These are phyloP conservation scores for Bemisia tabaci DNA, from an alignment of 1,140 invertebrate genomes.

Conservation along the genomic window DNA sequence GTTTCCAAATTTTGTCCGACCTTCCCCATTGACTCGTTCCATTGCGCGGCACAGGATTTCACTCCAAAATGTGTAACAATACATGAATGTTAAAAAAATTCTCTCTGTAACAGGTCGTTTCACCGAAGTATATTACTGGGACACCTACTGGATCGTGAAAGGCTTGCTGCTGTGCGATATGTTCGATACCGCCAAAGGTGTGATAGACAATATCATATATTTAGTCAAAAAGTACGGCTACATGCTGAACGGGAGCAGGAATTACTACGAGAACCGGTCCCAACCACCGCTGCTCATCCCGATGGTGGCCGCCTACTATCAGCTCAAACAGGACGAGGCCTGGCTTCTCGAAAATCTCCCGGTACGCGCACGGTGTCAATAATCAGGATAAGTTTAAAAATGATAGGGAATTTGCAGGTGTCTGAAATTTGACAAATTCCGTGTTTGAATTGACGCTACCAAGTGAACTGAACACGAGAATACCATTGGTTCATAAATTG, in stretches of 20 bases:
- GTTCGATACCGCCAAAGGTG: conserved; percentile 52
- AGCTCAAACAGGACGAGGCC: conserved; percentile 44
- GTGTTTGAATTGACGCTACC: no score
- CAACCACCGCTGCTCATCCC: conserved; percentile 68
- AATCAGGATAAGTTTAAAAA: no score
- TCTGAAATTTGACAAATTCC: no score
- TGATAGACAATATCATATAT: conserved; percentile 58
- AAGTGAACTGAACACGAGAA: no score
- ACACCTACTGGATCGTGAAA: conserved; percentile 67
- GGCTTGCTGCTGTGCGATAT: conserved; percentile 49
- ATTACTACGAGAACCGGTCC: conserved; percentile 60
- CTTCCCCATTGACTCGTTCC: no score
- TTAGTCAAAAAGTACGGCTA: conserved; percentile 51
- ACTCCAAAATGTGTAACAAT: no score
- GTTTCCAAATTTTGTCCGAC: no score
- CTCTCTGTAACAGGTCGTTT: no score
- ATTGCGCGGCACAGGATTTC: no score
- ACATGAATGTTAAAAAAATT: no score
- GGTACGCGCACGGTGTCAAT: conserved; percentile 5
- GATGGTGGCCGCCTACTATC: conserved; percentile 57
- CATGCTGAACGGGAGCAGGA: conserved; percentile 59
- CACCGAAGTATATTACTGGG: conserved; percentile 78
- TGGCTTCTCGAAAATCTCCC: conserved; percentile 44
- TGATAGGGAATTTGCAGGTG: no score
- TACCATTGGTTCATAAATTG: no score